A percentile compares a stretch with the other conserved stretches of the same genome.
Evolutionary conservation across 2,797 vertebrate genomes (phyloP).

Genomic region (Lateolabrax maculatus): DNA sequence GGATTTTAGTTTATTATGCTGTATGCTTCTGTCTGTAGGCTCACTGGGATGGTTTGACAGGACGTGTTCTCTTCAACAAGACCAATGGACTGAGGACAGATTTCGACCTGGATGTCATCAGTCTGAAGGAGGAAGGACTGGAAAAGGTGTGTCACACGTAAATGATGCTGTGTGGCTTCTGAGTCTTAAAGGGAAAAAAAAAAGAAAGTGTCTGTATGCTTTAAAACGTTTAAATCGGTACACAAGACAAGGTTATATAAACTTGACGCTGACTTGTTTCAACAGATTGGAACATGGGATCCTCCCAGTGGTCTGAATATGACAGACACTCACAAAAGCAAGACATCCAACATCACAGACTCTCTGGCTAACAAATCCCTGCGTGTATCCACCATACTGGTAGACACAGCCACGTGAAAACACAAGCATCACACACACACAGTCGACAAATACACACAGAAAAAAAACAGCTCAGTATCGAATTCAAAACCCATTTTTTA

Average conservation of each 20-base stretch:
- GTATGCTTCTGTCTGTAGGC: conserved; percentile 84
- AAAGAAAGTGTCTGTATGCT: conserved; percentile 2
- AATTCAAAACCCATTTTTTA: conserved; percentile 2
- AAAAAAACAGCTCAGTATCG: conserved; percentile 2
- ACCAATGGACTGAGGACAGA: conserved; percentile 96
- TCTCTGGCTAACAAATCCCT: conserved; percentile 96
- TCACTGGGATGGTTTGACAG: conserved; percentile 98
- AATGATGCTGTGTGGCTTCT: conserved; percentile 7
- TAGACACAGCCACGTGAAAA: conserved; percentile 79
- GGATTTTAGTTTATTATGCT: conserved; percentile 38
- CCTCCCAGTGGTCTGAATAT: conserved; percentile 95
- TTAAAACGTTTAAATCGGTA: conserved; percentile 28
- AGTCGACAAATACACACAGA: conserved; percentile 6
- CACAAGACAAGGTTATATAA: conserved; percentile 36
- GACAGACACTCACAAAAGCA: conserved; percentile 96
- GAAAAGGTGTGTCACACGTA: conserved; percentile 90
- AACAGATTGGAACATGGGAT: conserved; percentile 98
- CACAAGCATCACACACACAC: conserved; percentile 14
- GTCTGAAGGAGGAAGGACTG: conserved; percentile 97
- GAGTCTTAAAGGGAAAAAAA: neutral
- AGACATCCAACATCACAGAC: conserved; percentile 95
- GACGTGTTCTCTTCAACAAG: conserved; percentile 97
- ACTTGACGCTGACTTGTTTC: conserved; percentile 67
- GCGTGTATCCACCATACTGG: conserved; percentile 96
- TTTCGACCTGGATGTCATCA: conserved; percentile 98